These are phyloP conservation scores for Podarcis cretensis DNA, from an alignment of 2,113 vertebrate species.

Conservation along the genomic window DNA sequence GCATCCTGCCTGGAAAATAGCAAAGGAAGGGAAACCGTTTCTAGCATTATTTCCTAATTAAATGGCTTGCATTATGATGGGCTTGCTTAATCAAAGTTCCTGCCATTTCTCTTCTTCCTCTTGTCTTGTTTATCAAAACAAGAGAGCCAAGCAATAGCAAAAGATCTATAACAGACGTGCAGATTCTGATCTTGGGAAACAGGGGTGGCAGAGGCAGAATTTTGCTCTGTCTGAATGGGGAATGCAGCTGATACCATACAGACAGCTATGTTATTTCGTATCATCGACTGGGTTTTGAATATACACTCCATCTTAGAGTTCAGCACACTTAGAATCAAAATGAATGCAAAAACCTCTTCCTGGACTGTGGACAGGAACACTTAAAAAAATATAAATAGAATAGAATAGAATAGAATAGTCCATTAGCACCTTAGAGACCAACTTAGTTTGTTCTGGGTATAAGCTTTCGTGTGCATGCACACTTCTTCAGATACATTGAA, in stretches of 20 bases:
- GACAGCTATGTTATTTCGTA: background rate
- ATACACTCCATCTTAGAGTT: background rate
- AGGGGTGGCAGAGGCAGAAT: constrained; percentile 34
- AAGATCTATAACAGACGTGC: constrained; percentile 10
- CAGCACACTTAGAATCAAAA: background rate
- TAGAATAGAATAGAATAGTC: too few species aligned
- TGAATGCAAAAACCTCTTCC: background rate
- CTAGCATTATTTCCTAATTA: constrained; percentile 71
- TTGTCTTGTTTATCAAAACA: constrained; percentile 61
- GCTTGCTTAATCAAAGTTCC: constrained; percentile 57
- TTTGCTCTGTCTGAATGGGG: constrained; percentile 38
- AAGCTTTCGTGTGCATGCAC: too few species aligned
- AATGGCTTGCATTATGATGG: constrained; percentile 61
- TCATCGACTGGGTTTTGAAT: background rate
- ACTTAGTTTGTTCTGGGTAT: too few species aligned
- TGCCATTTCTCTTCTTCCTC: constrained; percentile 62
- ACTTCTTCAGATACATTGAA: too few species aligned
- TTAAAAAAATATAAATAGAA: too few species aligned
- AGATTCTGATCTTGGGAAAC: constrained; percentile 55
- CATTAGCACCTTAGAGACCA: too few species aligned
- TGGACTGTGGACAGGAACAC: background rate
- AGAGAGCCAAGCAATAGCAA: constrained; percentile 45
- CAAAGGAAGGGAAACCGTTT: constrained; percentile 63
- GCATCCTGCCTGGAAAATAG: constrained; percentile 70
- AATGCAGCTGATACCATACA: background rate